Evolutionary conservation across 2,113 vertebrate species (phyloP).

Genomic region (Pelecanoides urinatrix): DNA sequence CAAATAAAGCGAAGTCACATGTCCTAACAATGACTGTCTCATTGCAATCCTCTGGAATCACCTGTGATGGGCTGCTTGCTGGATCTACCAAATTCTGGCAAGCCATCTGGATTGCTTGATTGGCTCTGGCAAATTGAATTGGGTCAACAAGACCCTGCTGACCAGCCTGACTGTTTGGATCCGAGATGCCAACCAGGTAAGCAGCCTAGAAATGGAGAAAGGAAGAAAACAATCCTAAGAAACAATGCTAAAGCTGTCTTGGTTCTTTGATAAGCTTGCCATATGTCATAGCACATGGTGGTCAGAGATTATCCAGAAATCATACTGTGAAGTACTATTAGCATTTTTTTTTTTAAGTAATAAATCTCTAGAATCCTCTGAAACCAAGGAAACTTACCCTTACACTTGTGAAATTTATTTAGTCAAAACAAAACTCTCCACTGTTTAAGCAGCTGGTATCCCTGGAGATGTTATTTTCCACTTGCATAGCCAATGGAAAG

Average conservation of each 20-base stretch:
- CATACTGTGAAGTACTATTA: background rate
- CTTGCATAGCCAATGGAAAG: background rate
- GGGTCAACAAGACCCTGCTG: slow-evolving; percentile 97
- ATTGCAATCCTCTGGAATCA: slow-evolving; percentile 29
- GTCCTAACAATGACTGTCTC: background rate
- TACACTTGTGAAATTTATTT: background rate
- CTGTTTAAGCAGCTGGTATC: background rate
- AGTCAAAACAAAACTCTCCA: background rate
- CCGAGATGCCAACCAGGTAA: slow-evolving; percentile 96
- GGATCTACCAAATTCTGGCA: slow-evolving; percentile 98
- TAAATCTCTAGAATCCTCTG: background rate
- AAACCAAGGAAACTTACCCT: background rate
- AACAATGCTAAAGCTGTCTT: background rate
- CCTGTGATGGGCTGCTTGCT: slow-evolving; percentile 95
- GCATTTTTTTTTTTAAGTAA: background rate
- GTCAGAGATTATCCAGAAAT: background rate
- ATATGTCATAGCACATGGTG: background rate
- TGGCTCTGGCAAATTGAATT: slow-evolving; percentile 95
- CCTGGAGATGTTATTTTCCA: background rate
- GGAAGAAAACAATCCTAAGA: background rate
- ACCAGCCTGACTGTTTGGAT: slow-evolving; percentile 96
- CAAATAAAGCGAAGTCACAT: accelerated
- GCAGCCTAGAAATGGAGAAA: slow-evolving; percentile 79
- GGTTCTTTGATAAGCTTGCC: background rate
- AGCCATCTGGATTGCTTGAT: slow-evolving; percentile 98